Conservation (phyloP, 1,140 invertebrate species). For the Nymphalis io region DNA sequence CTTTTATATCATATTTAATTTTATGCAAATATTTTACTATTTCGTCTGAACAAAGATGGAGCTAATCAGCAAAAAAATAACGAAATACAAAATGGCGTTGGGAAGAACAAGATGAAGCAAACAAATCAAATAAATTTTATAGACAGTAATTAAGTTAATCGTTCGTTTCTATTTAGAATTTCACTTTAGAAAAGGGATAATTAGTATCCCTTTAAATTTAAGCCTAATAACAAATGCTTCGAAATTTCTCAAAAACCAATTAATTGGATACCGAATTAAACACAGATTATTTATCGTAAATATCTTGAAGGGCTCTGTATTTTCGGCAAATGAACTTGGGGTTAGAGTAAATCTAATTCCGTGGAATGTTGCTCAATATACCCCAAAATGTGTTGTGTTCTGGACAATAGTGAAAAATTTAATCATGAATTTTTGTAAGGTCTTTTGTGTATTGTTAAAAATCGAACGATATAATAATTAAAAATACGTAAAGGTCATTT, state of each 20-base stretch:
- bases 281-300: background rate
- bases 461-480: too few species aligned
- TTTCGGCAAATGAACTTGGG: background rate
- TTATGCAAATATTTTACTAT: background rate
- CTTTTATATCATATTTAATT: too few species aligned
- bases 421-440: too few species aligned
- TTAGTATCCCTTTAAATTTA: constrained; percentile 5
- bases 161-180: constrained; percentile 2
- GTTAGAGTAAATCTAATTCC: background rate
- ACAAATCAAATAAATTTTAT: background rate
- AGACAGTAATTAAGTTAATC: background rate
- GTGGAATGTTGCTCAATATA: background rate
- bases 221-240: constrained; percentile 3
- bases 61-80: background rate
- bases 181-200: background rate
- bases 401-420: background rate
- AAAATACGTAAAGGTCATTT: too few species aligned
- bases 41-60: background rate
- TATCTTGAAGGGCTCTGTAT: background rate
- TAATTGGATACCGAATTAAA: background rate
- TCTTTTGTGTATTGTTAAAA: too few species aligned
- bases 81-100: background rate
- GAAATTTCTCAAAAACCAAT: background rate
- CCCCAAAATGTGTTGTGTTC: background rate
- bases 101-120: background rate